Evolutionary conservation across 2,797 vertebrate genomes (phyloP).

Genomic region (Columba guinea): DNA sequence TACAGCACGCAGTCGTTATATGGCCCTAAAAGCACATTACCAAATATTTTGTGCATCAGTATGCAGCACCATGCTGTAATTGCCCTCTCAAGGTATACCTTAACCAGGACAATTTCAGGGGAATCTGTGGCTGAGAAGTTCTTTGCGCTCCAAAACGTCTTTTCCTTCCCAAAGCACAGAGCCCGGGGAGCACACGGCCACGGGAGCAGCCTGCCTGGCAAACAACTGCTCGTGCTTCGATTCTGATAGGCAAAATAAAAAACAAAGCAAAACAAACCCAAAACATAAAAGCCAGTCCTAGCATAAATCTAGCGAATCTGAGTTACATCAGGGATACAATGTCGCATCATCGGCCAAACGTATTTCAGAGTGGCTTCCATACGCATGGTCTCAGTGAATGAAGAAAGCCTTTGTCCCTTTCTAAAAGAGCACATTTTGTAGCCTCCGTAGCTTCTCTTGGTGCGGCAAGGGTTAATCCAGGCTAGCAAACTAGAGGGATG

Average conservation of each 20-base stretch:
- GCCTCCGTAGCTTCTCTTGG: not conserved
- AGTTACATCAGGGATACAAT: not conserved
- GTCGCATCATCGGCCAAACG: too few relatives aligned
- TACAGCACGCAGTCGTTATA: rapidly evolving
- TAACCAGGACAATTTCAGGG: not conserved
- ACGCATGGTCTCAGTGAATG: not conserved
- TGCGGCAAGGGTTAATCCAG: conserved; percentile 36
- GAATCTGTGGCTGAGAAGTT: not conserved
- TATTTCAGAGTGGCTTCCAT: not conserved
- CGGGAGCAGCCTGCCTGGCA: not conserved
- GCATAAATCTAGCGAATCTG: not conserved
- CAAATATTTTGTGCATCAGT: not conserved
- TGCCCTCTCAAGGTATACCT: not conserved
- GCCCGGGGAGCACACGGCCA: not conserved
- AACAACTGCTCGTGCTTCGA: not conserved
- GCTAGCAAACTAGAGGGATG: not conserved
- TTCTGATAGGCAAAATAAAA: not conserved
- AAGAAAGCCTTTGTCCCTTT: not conserved
- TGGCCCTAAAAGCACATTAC: not conserved
- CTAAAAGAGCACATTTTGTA: not conserved
- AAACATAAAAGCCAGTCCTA: not conserved
- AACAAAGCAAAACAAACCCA: not conserved
- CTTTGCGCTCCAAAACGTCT: not conserved
- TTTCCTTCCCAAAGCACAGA: not conserved
- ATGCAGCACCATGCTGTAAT: not conserved